A percentile compares a stretch with the other conserved stretches of the same genome.
Evolutionary conservation across 2,888 invertebrate genomes (phyloP).

Genomic region (Polymixis flavicincta): DNA sequence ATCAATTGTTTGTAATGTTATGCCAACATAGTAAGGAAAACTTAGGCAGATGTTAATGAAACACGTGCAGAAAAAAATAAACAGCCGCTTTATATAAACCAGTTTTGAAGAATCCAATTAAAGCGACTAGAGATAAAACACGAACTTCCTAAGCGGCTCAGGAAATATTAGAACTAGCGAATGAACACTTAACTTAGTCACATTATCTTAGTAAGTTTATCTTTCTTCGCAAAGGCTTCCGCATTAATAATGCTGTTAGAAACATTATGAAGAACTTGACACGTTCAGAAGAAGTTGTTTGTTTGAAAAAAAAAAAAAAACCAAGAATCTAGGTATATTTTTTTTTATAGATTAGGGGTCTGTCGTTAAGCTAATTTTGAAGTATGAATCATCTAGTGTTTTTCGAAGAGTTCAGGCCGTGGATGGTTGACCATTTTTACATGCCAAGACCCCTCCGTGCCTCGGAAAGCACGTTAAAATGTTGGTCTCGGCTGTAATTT

Average conservation of each 20-base stretch:
- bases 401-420: too few relatives aligned
- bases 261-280: conserved; percentile 4
- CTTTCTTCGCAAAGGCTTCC: conserved; percentile 16
- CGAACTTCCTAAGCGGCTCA: conserved; percentile 38
- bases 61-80: neutral
- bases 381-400: neutral
- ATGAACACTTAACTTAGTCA: conserved; percentile 29
- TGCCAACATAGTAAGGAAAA: neutral
- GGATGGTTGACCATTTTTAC: too few relatives aligned
- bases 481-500: too few relatives aligned
- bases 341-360: too few relatives aligned
- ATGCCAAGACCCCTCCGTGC: too few relatives aligned
- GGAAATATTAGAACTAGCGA: conserved; percentile 45
- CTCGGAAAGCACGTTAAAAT: too few relatives aligned
- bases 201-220: conserved; percentile 31
- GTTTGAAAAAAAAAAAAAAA: neutral
- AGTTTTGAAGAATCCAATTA: conserved; percentile 51
- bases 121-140: conserved; percentile 54
- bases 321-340: too few relatives aligned
- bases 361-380: neutral
- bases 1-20: too few relatives aligned
- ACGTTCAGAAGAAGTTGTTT: neutral
- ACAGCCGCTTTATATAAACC: neutral
- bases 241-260: conserved; percentile 31
- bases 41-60: neutral